Base-by-base conservation (phyloP, 2,113 vertebrate genomes). In the Bos taurus region DNA sequence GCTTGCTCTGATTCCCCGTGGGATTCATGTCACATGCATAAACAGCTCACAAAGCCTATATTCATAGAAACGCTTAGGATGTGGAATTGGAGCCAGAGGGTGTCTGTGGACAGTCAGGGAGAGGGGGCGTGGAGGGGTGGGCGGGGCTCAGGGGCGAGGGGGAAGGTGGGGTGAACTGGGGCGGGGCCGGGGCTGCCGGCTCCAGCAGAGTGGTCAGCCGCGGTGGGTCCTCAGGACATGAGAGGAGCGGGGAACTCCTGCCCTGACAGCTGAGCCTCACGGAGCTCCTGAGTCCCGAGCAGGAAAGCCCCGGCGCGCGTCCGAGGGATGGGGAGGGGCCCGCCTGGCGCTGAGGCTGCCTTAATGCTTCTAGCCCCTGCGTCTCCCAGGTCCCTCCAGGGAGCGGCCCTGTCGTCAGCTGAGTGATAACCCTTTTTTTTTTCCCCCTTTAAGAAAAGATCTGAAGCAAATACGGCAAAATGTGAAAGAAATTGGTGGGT, bases 11-110 rank as follows among this genome's bases (percentile, higher is more conserved):
- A 40, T 1, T 80, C n/a, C 46, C 60, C 40, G 57, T 71, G 94
- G 94, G 96, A 92, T 9, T 26, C 95, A 78, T 0, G 0, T 92
- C 86, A 96, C 40, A 81, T 83, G 88, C 97, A 95, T 89, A 94
- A 97, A 94, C 0, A 30, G 52, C 14, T 86, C 96, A 91, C 59
- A 97, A 95, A 92, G 87, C 92, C 82, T 52, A 10, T 90, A 67
- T 97, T 98, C 98, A 74, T 2, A 21, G 81, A 94, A 85, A 46
- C 2, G 19, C 80, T 97, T 91, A 81, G 28, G 62, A 97, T 59
- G 52, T 85, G 71, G 56, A 78, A 95, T 64, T 43, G n/a, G 50
- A 94, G 60, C 87, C 85, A 88, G 60, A 23, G 17, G 64, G 62
- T 48, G 46, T 88, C 56, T 60, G 30, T 82, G 92, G 93, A 33